Percentiles rank a stretch among this genome's conserved stretches.
These are phyloP conservation scores for Coelopa pilipes DNA, from an alignment of 2,888 invertebrate species.

Conservation along the genomic window DNA sequence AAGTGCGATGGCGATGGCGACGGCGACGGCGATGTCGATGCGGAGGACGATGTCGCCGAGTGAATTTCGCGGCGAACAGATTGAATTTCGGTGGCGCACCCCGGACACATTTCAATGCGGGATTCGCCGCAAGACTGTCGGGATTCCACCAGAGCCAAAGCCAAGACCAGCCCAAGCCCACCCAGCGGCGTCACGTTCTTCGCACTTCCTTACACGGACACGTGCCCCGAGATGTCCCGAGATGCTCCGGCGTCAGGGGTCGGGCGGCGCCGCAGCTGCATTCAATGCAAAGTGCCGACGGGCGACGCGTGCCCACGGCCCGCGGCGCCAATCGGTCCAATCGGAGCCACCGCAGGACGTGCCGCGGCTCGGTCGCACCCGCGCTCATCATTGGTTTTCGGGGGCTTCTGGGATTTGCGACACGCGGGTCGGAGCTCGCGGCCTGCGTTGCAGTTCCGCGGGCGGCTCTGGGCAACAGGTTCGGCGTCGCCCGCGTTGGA, in stretches of 20 bases:
- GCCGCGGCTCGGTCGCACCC: too few relatives aligned
- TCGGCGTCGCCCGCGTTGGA: too few relatives aligned
- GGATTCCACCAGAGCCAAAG: not conserved
- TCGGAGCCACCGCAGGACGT: too few relatives aligned
- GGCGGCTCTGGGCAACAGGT: too few relatives aligned
- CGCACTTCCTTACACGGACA: constrained; percentile 15
- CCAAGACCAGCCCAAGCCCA: not conserved
- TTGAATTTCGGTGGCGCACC: not conserved
- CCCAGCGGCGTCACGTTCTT: constrained; percentile 6
- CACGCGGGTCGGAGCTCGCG: too few relatives aligned
- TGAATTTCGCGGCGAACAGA: not conserved
- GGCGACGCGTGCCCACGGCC: not conserved
- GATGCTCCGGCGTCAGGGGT: not conserved
- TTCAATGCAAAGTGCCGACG: not conserved
- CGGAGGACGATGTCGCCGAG: too few relatives aligned
- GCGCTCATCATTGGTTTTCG: too few relatives aligned
- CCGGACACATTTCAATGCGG: not conserved
- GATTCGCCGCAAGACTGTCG: not conserved
- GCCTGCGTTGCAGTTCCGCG: too few relatives aligned
- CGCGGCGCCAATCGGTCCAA: not conserved
- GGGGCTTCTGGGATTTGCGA: too few relatives aligned
- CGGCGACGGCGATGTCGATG: too few relatives aligned
- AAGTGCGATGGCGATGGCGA: too few relatives aligned
- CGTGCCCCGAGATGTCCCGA: constrained; percentile 13
- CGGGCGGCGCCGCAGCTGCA: not conserved